These are phyloP conservation scores for Noctuana brunneofusca DNA, from an alignment of 2,888 invertebrate genomes.

Conservation along the genomic window DNA sequence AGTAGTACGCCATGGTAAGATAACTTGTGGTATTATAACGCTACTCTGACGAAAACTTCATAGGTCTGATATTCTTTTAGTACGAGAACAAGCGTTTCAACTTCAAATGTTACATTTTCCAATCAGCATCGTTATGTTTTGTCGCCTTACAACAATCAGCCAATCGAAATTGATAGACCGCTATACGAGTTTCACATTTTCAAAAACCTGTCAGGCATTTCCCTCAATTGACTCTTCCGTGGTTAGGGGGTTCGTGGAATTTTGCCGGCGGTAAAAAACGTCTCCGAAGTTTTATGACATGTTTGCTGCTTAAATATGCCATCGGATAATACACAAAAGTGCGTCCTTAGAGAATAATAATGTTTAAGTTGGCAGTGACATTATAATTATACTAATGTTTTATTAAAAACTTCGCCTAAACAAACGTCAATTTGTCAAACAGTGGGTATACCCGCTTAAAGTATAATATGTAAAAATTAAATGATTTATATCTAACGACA, in stretches of 20 bases:
- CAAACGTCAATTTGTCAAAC: neutral
- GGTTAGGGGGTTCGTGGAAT: neutral
- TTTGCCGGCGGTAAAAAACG: conserved; percentile 10
- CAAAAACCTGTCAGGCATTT: no score
- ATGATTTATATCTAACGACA: neutral
- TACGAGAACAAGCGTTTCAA: no score
- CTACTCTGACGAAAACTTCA: no score
- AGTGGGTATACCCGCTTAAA: neutral
- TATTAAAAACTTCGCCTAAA: neutral
- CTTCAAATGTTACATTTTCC: no score
- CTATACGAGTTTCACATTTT: no score
- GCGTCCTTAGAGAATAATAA: neutral
- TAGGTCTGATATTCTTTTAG: no score
- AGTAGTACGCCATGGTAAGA: no score
- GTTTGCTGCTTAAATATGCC: neutral
- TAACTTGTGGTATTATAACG: no score
- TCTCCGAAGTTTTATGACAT: neutral
- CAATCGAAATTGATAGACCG: no score
- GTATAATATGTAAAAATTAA: no score
- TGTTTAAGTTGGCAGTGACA: neutral
- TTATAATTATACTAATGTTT: neutral
- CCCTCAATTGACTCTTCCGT: neutral
- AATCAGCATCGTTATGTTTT: no score
- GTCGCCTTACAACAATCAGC: no score
- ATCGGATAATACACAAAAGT: neutral